Conservation (phyloP, 2,113 vertebrate species). For the Leuciscus idus region DNA sequence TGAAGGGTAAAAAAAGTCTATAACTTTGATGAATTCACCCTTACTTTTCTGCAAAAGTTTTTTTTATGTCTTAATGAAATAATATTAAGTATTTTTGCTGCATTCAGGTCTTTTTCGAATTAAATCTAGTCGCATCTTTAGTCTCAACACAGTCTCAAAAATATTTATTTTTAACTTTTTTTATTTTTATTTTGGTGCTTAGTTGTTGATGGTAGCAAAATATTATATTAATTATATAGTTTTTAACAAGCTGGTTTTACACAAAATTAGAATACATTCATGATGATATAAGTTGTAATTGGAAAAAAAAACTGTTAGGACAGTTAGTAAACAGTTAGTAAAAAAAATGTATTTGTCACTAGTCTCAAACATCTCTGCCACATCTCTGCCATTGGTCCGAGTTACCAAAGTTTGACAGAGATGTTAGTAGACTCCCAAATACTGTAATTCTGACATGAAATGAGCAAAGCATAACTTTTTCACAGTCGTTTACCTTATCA, state of each 20-base stretch:
- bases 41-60: background rate
- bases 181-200: background rate
- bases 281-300: too few relatives aligned
- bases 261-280: background rate
- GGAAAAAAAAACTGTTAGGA: background rate
- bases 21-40: background rate
- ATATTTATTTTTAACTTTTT: background rate
- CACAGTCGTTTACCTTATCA: conserved; percentile 83
- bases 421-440: background rate
- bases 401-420: background rate
- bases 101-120: background rate
- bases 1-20: background rate
- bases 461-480: background rate
- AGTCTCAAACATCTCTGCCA: too few relatives aligned
- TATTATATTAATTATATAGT: background rate
- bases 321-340: too few relatives aligned
- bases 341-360: too few relatives aligned
- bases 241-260: background rate
- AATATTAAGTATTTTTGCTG: background rate
- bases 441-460: background rate
- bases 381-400: background rate
- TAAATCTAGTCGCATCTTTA: background rate
- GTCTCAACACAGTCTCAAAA: background rate
- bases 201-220: background rate
- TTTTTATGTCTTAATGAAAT: background rate